A percentile compares a stretch with the other conserved stretches of the same genome.
phyloP scores from a whole-genome alignment of 2,113 vertebrate species.

The Phocoena sinus region DNA sequence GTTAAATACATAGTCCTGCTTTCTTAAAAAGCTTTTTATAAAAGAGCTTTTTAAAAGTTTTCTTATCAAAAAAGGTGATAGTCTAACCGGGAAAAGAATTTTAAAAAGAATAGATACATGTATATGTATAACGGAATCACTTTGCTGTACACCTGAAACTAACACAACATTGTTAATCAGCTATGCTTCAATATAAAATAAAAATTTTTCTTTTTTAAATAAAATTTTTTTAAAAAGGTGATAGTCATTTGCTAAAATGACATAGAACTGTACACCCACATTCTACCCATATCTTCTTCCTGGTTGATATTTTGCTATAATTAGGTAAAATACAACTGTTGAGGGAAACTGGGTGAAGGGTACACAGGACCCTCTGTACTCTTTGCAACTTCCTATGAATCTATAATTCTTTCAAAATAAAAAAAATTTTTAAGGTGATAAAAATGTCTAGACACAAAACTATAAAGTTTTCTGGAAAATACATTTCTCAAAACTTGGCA shows the following conservation, averaged over 20 bases:
- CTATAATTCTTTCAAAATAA: neutral
- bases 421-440: neutral
- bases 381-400: neutral
- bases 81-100: neutral
- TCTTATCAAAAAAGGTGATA: neutral
- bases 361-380: neutral
- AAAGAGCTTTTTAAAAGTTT: neutral
- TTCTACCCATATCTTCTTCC: neutral
- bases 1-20: neutral
- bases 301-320: neutral
- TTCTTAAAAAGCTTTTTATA: neutral
- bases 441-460: neutral
- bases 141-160: too few species aligned
- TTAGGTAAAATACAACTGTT: neutral
- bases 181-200: too few species aligned
- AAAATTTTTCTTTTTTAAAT: too few species aligned
- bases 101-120: too few species aligned
- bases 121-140: too few species aligned
- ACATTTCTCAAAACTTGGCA: neutral
- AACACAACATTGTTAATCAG: too few species aligned
- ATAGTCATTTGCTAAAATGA: neutral
- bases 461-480: neutral
- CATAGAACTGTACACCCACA: neutral
- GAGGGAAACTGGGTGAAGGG: neutral
- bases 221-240: neutral